These are phyloP conservation scores for Cephus sareptanus DNA, from an alignment of 2,888 invertebrate species.

Conservation along the genomic window DNA sequence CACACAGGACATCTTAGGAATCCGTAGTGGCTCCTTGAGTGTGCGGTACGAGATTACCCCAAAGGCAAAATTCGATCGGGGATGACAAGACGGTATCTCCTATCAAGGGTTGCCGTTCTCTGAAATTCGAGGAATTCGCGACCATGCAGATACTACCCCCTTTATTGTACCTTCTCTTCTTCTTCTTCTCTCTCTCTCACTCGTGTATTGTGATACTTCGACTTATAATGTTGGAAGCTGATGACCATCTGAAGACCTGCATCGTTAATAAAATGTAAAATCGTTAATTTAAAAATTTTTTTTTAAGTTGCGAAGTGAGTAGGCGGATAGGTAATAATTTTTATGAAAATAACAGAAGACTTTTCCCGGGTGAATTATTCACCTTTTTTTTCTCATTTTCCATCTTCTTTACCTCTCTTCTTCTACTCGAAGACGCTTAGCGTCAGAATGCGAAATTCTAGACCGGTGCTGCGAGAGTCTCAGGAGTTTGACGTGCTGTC, in stretches of 20 bases:
- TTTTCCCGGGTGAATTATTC: neutral
- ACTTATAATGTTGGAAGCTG: neutral
- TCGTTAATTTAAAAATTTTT: neutral
- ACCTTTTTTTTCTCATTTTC: conserved; percentile 6
- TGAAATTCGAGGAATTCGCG: conserved; percentile 58
- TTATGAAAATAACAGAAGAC: neutral
- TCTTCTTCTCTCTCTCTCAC: neutral
- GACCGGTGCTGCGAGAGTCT: neutral
- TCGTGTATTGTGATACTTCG: neutral
- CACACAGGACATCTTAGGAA: conserved; percentile 55
- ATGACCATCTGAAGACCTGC: neutral
- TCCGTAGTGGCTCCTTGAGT: conserved; percentile 30
- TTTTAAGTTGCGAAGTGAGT: neutral
- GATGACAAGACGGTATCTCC: conserved; percentile 48
- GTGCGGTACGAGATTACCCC: neutral
- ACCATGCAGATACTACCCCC: conserved; percentile 56
- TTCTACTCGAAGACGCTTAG: neutral
- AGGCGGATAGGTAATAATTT: neutral
- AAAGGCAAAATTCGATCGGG: conserved; percentile 63
- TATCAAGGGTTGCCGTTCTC: conserved; percentile 15
- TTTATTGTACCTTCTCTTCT: neutral
- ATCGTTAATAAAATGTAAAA: neutral
- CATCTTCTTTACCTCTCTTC: conserved; percentile 4
- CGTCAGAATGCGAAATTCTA: neutral
- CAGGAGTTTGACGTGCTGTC: conserved; percentile 8